phyloP scores from a whole-genome alignment of 2,888 invertebrate species.

The Cephalotes varians region DNA sequence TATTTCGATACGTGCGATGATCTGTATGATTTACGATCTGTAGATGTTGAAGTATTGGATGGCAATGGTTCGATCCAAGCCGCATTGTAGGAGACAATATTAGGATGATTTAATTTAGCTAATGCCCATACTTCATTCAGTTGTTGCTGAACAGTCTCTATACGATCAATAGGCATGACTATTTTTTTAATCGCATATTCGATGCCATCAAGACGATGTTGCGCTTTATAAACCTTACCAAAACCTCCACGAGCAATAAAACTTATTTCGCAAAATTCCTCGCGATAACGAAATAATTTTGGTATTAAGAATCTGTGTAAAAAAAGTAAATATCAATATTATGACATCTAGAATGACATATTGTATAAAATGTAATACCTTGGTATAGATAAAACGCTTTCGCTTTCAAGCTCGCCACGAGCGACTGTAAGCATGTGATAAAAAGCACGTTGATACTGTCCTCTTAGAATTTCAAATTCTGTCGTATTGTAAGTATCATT shows the following conservation, averaged over 20 bases:
- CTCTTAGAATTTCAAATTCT: constrained; percentile 90
- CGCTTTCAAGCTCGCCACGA: constrained; percentile 82
- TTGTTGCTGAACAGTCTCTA: constrained; percentile 89
- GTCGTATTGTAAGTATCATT: constrained; percentile 90
- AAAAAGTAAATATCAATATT: constrained; percentile 50
- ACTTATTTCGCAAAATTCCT: constrained; percentile 90
- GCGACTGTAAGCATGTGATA: constrained; percentile 89
- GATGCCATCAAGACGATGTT: constrained; percentile 91
- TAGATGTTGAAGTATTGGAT: constrained; percentile 8
- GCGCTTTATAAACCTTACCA: constrained; percentile 91
- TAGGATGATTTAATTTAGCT: constrained; percentile 92
- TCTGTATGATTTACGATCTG: neutral
- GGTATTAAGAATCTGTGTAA: constrained; percentile 65
- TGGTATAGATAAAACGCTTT: constrained; percentile 73
- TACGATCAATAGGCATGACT: constrained; percentile 88
- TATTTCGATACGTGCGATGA: neutral
- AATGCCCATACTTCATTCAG: constrained; percentile 93
- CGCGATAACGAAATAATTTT: constrained; percentile 89
- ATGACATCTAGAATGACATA: neutral
- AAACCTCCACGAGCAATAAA: constrained; percentile 92
- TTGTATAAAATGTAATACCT: constrained; percentile 73
- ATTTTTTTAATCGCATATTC: constrained; percentile 94
- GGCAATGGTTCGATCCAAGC: constrained; percentile 91
- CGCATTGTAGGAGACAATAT: constrained; percentile 93
- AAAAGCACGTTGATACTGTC: constrained; percentile 90